Evolutionary conservation across 2,797 vertebrate genomes (phyloP).

Genomic region (Lagorchestes hirsutus): DNA sequence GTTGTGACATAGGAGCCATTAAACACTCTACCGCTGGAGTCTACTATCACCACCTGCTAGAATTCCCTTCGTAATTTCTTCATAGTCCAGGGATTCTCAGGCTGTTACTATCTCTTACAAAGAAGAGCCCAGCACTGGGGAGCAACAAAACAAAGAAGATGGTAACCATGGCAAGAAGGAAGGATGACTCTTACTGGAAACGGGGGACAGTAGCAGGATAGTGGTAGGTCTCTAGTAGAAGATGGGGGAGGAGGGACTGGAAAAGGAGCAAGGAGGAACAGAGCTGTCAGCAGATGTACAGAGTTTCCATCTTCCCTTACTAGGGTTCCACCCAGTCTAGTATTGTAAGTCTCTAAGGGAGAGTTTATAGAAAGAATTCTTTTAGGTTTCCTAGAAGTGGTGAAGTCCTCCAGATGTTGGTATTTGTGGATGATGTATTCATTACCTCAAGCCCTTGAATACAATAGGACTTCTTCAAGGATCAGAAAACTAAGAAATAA

Average conservation of each 20-base stretch:
- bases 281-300: neutral
- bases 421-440: neutral
- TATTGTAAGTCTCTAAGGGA: neutral
- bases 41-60: neutral
- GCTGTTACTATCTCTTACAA: neutral
- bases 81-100: neutral
- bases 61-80: neutral
- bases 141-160: neutral
- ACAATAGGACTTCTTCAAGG: neutral
- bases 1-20: neutral
- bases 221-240: neutral
- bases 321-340: neutral
- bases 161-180: neutral
- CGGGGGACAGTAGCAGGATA: neutral
- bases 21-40: neutral
- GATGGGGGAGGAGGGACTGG: neutral
- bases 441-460: neutral
- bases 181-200: neutral
- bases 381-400: neutral
- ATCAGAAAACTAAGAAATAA: neutral
- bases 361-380: neutral
- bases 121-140: neutral
- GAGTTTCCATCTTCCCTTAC: neutral
- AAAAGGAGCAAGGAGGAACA: neutral
- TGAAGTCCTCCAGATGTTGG: neutral